Evolutionary conservation across 1,140 invertebrate species (phyloP), one percentile per base, ranked within the genome.

Genomic region (Acyrthosiphon pisum): DNA sequence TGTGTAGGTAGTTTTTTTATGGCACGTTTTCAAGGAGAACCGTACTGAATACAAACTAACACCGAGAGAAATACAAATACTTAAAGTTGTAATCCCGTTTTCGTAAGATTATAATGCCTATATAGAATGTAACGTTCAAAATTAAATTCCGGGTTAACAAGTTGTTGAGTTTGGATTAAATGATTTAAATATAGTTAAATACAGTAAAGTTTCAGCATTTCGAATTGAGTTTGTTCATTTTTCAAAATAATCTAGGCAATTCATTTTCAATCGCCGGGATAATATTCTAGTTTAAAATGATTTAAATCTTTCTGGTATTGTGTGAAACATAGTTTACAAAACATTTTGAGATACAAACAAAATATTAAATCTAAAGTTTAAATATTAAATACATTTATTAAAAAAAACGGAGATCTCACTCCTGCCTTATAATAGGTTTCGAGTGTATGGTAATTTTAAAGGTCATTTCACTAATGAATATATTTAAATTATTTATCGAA

Each of bases 51-150:
- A 86, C 26, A 41, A 83, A 83, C 76, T 83, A 37, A 83, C 35
- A 83, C 76, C 35, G 18, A 83, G 76, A 30, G 84, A 46, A 86
- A 86, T 86, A n/a, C 41, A 86, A 46, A 86, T 30, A 6, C 23
- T 84, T 84, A 26, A 44, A 84, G 83, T 84, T 84, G 46, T 86
- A 86, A 86, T 46, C 26, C 14, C 26, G 41, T 86, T 86, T 86
- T 30, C 1, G 41, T 46, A 18, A 46, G 14, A 46, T 30, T 46
- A 76, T 35, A 76, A 56, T 26, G 26, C 3, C 9, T 56, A 53
- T 53, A 60, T 60, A 86, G 4, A 26, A 30, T 11, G 41, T 44
- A 46, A 44, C 41, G 7, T 44, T 14, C 22, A 11, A 86, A 26
- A 86, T 86, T 30, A 30, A 41, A 86, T 86, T 86, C 9, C 11